Conservation (phyloP, 2,797 vertebrate genomes). For the Notamacropus eugenii region DNA sequence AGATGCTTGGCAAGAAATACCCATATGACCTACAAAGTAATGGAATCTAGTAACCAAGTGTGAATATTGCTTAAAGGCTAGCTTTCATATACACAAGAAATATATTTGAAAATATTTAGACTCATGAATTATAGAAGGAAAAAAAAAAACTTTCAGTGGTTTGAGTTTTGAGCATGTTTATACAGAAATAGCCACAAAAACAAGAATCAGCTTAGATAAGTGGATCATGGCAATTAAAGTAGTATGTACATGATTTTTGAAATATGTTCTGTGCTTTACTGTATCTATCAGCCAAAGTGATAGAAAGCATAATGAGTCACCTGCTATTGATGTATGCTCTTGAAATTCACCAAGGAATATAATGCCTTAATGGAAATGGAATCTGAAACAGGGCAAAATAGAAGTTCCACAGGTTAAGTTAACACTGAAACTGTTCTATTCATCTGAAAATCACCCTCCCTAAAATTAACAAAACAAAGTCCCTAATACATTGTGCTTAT, state of each 20-base stretch:
- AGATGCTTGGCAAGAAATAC: constrained; percentile 64
- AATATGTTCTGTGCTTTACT: constrained; percentile 9
- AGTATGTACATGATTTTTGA: neutral
- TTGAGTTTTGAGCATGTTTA: constrained; percentile 34
- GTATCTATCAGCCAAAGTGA: neutral
- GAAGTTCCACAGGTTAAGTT: constrained; percentile 44
- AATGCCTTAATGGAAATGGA: constrained; percentile 21
- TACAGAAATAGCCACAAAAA: constrained; percentile 10
- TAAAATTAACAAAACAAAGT: neutral
- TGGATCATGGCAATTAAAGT: neutral
- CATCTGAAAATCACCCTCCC: neutral
- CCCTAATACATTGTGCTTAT: neutral
- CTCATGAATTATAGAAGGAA: constrained; percentile 58
- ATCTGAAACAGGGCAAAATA: constrained; percentile 28
- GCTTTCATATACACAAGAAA: constrained; percentile 44
- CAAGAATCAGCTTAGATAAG: constrained; percentile 30
- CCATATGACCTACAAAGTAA: constrained; percentile 70
- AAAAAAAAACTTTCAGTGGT: neutral
- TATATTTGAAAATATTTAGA: constrained; percentile 62
- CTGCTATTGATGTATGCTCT: neutral
- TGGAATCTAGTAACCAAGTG: constrained; percentile 68
- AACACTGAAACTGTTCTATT: neutral
- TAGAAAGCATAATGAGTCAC: neutral
- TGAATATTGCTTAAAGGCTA: constrained; percentile 66
- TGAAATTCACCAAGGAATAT: constrained; percentile 30